Conservation (phyloP, 2,888 invertebrate species). For the Hoplodrina ambigua region DNA sequence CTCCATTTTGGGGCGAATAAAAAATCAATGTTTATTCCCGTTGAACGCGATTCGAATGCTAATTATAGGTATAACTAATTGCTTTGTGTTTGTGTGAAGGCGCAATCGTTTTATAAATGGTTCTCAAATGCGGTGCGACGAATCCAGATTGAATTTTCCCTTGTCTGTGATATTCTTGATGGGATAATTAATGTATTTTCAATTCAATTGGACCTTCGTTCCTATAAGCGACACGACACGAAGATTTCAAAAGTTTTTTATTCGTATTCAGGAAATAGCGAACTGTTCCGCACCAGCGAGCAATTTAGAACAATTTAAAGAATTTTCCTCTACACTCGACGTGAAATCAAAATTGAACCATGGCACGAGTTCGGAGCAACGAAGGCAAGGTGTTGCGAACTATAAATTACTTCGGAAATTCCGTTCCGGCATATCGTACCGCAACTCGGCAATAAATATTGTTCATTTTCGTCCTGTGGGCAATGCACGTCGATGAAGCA, state of each 20-base stretch:
- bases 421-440: conserved; percentile 81
- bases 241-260: conserved; percentile 27
- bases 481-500: conserved; percentile 80
- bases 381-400: conserved; percentile 81
- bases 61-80: conserved; percentile 88
- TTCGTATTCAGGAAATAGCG: conserved; percentile 20
- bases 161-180: conserved; percentile 63
- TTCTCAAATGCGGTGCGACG: conserved; percentile 65
- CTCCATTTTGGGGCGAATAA: conserved; percentile 87
- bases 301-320: conserved; percentile 48
- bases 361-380: conserved; percentile 59
- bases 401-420: conserved; percentile 87
- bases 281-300: conserved; percentile 4
- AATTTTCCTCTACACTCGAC: conserved; percentile 49
- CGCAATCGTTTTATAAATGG: conserved; percentile 76
- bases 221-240: conserved; percentile 10
- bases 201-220: conserved; percentile 58
- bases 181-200: conserved; percentile 68
- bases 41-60: conserved; percentile 87
- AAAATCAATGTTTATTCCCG: conserved; percentile 90
- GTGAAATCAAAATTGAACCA: conserved; percentile 63
- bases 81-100: conserved; percentile 83
- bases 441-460: conserved; percentile 85
- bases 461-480: conserved; percentile 86
- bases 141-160: conserved; percentile 70